phyloP scores from a whole-genome alignment of 2,888 invertebrate species.

The Euclidia mi region DNA sequence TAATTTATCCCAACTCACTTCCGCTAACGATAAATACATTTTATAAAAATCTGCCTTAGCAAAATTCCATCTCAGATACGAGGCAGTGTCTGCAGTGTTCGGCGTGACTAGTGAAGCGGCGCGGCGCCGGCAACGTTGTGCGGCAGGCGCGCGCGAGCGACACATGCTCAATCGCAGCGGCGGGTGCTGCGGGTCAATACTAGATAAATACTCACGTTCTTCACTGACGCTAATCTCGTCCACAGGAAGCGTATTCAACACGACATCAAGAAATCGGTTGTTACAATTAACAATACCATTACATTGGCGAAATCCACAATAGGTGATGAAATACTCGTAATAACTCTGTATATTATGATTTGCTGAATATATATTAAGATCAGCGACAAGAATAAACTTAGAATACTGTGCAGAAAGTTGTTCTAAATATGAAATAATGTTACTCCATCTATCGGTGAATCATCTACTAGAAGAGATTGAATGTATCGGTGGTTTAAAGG shows the following conservation, averaged over 20 bases:
- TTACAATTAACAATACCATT: slow-evolving; percentile 36
- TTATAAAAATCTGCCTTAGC: slow-evolving; percentile 28
- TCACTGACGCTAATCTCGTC: background rate
- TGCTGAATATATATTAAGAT: slow-evolving; percentile 8
- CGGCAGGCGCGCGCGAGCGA: background rate
- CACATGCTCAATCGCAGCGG: slow-evolving; percentile 11
- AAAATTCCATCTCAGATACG: slow-evolving; percentile 36
- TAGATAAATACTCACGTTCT: background rate
- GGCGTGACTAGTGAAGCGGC: background rate
- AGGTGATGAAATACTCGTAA: slow-evolving; percentile 33
- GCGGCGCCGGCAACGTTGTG: background rate
- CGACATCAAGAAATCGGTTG: slow-evolving; percentile 28
- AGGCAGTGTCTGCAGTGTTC: background rate
- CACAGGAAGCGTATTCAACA: slow-evolving; percentile 12
- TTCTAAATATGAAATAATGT: slow-evolving; percentile 1
- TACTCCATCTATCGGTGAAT: too few species aligned
- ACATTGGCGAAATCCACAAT: slow-evolving; percentile 37
- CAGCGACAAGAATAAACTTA: slow-evolving; percentile 32
- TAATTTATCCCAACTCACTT: background rate
- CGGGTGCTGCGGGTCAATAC: slow-evolving; percentile 29
- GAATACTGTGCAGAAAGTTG: background rate
- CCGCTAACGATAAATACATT: background rate
- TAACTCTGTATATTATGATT: slow-evolving; percentile 9
- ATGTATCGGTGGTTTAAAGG: too few species aligned
- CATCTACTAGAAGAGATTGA: too few species aligned